Conservation (phyloP, 53 echinoderm and acorn worm species). For the Hippasteria phrygiana region DNA sequence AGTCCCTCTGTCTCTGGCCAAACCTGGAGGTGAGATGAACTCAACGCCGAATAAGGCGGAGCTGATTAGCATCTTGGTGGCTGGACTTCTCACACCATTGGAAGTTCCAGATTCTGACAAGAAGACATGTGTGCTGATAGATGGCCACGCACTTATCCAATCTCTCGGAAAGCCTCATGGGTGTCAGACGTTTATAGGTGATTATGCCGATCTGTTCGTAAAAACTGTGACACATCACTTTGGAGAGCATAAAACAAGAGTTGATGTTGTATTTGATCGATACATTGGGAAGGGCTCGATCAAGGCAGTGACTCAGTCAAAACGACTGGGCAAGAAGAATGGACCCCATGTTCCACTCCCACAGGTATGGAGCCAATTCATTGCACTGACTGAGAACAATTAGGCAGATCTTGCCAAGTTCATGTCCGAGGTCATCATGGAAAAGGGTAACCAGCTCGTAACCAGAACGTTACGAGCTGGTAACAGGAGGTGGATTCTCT, state of each 20-base stretch:
- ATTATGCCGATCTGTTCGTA: slow-evolving; percentile 38
- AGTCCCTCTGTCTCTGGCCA: too few relatives aligned
- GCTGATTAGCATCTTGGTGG: too few relatives aligned
- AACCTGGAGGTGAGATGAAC: too few relatives aligned
- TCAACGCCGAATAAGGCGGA: too few relatives aligned
- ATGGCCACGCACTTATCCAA: slow-evolving; percentile 25
- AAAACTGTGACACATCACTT: too few relatives aligned
- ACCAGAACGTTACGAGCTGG: too few relatives aligned
- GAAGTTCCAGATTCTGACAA: slow-evolving; percentile 17
- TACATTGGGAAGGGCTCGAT: slow-evolving; percentile 15
- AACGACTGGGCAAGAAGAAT: slow-evolving; percentile 45
- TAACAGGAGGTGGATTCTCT: too few relatives aligned
- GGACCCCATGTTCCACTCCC: slow-evolving; percentile 47
- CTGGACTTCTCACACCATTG: too few relatives aligned
- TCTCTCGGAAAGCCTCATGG: too few relatives aligned
- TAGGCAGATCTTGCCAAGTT: slow-evolving; percentile 39
- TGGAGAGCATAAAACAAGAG: slow-evolving; percentile 9
- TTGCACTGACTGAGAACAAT: slow-evolving; percentile 55
- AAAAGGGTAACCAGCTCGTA: too few relatives aligned
- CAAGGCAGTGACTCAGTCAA: slow-evolving; percentile 41
- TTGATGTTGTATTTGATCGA: slow-evolving; percentile 4
- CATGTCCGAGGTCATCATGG: too few relatives aligned
- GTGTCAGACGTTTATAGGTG: slow-evolving; percentile 39
- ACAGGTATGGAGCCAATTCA: slow-evolving; percentile 48
- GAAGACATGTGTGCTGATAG: slow-evolving; percentile 9